phyloP scores from a whole-genome alignment of 1,140 invertebrate genomes.

The Aleiodes sp. region DNA sequence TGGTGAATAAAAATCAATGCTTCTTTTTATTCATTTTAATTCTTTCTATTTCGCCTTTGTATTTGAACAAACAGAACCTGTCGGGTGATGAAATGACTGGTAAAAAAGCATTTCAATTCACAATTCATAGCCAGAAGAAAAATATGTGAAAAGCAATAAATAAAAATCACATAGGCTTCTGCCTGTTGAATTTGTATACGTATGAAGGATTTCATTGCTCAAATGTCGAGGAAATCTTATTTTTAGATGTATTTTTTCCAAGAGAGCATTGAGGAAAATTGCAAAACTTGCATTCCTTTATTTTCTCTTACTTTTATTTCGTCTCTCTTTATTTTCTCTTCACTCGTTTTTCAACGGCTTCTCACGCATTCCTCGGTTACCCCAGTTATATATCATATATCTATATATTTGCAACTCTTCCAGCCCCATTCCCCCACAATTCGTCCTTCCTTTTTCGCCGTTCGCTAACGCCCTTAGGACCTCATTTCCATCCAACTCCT shows the following conservation, averaged over 20 bases:
- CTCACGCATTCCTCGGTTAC: too few relatives aligned
- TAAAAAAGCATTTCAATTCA: neutral
- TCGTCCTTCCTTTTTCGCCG: neutral
- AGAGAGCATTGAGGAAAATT: too few relatives aligned
- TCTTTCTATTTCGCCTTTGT: neutral
- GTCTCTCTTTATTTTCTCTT: neutral
- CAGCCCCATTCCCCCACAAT: neutral
- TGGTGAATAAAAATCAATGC: neutral
- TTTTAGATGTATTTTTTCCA: too few relatives aligned
- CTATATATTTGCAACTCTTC: too few relatives aligned
- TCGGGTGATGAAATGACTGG: neutral
- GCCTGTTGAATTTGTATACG: neutral
- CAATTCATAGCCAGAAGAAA: neutral
- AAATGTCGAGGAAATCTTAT: too few relatives aligned
- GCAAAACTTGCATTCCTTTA: slow-evolving; percentile 1
- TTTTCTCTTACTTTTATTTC: neutral
- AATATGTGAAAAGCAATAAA: neutral
- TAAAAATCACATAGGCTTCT: too few relatives aligned
- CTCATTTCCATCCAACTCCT: neutral
- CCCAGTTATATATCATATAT: too few relatives aligned
- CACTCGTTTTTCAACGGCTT: neutral
- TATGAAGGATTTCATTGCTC: too few relatives aligned
- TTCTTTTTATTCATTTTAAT: neutral
- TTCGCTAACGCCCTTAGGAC: neutral
- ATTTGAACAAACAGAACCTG: neutral